Evolutionary conservation across 37 sponge, comb jelly and placozoan genomes (phyloP).

Genomic region (Hexactinellida sp.): DNA sequence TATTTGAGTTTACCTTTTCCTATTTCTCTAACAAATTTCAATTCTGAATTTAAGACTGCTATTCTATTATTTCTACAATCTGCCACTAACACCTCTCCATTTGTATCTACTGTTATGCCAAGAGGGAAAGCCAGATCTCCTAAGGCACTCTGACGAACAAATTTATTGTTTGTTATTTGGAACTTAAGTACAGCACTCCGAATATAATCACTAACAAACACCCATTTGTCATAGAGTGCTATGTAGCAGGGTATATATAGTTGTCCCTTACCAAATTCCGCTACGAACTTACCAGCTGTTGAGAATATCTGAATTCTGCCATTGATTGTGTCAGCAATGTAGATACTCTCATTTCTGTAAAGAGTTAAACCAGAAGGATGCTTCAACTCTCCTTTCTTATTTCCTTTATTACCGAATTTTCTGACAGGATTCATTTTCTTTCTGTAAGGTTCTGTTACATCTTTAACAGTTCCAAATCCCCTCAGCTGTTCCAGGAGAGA

Average conservation of each 20-base stretch:
- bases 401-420: background rate
- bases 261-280: background rate
- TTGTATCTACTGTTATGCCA: background rate
- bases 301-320: background rate
- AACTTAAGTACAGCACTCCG: background rate
- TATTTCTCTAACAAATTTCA: background rate
- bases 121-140: background rate
- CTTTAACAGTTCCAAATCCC: background rate
- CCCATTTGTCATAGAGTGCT: background rate
- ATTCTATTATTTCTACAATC: conserved; percentile 3
- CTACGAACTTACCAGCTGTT: background rate
- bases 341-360: background rate
- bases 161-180: background rate
- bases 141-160: background rate
- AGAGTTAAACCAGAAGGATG: background rate
- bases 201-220: background rate
- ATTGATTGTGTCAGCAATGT: background rate
- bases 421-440: background rate
- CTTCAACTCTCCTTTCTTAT: background rate
- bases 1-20: background rate
- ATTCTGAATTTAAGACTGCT: background rate
- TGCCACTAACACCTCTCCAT: conserved; percentile 1
- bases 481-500: background rate
- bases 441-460: background rate
- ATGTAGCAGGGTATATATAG: background rate